Base-by-base conservation (phyloP, 2,888 invertebrate genomes). In the Pollenia angustigena region DNA sequence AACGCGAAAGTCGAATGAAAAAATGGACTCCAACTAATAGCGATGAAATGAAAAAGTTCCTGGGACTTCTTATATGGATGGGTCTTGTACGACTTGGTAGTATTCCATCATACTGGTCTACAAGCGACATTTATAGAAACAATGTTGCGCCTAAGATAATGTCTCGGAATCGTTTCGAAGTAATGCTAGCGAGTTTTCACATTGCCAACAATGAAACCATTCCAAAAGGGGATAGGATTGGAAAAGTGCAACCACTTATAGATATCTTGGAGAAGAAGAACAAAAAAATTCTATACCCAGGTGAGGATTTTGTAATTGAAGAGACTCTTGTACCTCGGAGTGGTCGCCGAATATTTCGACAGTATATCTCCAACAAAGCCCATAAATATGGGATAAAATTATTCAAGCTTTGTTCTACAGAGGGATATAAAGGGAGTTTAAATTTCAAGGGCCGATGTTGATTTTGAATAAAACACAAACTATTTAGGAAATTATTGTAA, bases 21-120 rank as follows among this genome's bases (percentile, higher is more conserved):
- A 71, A 56, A 44, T 71, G 56, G 54, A 71, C 56, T 71, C 56
- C 56, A 68, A 68, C 52, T 68, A 50, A 68, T 44, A 50, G 68
- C n/a, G 50, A 68, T 32, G 50, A 48, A 68, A 42, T 69, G 23
- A 69, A 69, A 54, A 54, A 32, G 16, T 42, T 54, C 40, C 42
- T 69, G 54, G 50, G 50, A 50, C 48, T 68, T 50, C 32, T 68
- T 32, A 9, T 68, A 32, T 68, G 66, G 48, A 50, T 68, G n/a
- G 66, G 66, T 68, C 50, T 32, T 42, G 48, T 50, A 12, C 32
- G 48, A 42, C 66, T 68, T 68, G 50, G 44, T 68, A 68, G 23
- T 32, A 68, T 68, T 68, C n/a, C 50, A 68, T 14, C 50, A 50
- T 68, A 68, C 64, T 46, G 44, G 64, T 64, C 44, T 32, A 64